Conservation (phyloP, 2,113 vertebrate species). For the Pagrus major region DNA sequence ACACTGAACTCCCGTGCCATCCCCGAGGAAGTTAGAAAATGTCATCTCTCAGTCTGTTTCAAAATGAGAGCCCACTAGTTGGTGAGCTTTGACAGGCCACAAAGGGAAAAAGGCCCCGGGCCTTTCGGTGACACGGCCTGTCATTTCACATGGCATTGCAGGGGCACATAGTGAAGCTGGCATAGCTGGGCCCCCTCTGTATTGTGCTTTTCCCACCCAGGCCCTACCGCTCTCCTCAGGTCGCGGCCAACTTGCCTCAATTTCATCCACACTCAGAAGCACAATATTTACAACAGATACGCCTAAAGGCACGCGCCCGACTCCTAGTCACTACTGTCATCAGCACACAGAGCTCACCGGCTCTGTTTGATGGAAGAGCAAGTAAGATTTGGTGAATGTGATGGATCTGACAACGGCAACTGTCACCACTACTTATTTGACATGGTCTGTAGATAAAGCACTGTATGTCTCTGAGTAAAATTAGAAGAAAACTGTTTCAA, state of each 20-base stretch:
- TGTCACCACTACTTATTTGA: conserved; percentile 19
- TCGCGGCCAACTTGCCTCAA: conserved; percentile 74
- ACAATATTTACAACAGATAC: conserved; percentile 78
- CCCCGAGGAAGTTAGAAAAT: conserved; percentile 78
- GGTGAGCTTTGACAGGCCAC: conserved; percentile 84
- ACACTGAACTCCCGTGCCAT: conserved; percentile 66
- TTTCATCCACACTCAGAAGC: conserved; percentile 73
- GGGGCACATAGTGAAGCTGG: conserved; percentile 83
- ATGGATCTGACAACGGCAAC: conserved; percentile 50
- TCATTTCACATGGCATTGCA: conserved; percentile 86
- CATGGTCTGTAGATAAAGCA: neutral
- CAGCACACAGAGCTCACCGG: conserved; percentile 40
- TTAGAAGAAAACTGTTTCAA: neutral
- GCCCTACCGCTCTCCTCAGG: conserved; percentile 68
- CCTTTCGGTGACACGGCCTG: conserved; percentile 83
- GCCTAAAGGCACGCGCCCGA: conserved; percentile 67
- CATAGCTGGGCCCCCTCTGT: conserved; percentile 74
- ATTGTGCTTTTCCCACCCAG: conserved; percentile 80
- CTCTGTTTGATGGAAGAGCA: conserved; percentile 47
- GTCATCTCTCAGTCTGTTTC: conserved; percentile 84
- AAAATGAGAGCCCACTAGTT: conserved; percentile 78
- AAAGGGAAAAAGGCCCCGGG: conserved; percentile 82
- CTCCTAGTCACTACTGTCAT: conserved; percentile 56
- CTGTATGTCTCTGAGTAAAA: neutral
- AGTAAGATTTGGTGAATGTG: conserved; percentile 47